These are phyloP conservation scores for Phoxinus dragarum DNA, from an alignment of 2,797 vertebrate genomes.

Conservation along the genomic window DNA sequence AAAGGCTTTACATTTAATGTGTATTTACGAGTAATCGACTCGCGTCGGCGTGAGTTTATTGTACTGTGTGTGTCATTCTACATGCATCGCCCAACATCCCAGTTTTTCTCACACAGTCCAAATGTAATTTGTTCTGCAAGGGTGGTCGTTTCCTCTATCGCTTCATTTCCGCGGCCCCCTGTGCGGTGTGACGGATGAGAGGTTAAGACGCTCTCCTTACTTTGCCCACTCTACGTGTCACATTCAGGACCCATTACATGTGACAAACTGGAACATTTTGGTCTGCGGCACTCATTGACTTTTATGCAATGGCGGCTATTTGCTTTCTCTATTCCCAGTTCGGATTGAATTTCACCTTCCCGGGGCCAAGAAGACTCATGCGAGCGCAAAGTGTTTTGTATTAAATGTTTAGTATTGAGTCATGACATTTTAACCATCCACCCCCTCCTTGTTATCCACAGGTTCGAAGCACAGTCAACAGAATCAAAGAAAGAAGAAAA, in stretches of 20 bases:
- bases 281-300: conserved; percentile 45
- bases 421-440: conserved; percentile 35
- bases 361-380: conserved; percentile 15
- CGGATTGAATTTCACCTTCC: conserved; percentile 46
- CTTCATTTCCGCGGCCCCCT: conserved; percentile 78
- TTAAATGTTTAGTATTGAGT: conserved; percentile 39
- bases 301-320: conserved; percentile 39
- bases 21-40: not conserved
- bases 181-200: conserved; percentile 78
- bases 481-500: conserved; percentile 83
- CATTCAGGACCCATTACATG: conserved; percentile 81
- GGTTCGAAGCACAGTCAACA: conserved; percentile 84
- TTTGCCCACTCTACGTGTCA: conserved; percentile 78
- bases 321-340: conserved; percentile 38
- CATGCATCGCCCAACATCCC: conserved; percentile 16
- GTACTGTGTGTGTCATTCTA: conserved; percentile 4
- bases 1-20: conserved; percentile 10
- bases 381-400: conserved; percentile 34
- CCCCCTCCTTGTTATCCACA: conserved; percentile 61
- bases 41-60: not conserved
- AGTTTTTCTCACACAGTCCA: conserved; percentile 66
- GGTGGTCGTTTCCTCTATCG: conserved; percentile 76
- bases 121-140: conserved; percentile 84
- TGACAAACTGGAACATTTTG: conserved; percentile 67
- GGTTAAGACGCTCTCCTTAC: conserved; percentile 80